A percentile compares a stretch with the other conserved stretches of the same genome.
Conservation (phyloP, 92 coral and sea anemone species). For the Paragorgia papillata region DNA sequence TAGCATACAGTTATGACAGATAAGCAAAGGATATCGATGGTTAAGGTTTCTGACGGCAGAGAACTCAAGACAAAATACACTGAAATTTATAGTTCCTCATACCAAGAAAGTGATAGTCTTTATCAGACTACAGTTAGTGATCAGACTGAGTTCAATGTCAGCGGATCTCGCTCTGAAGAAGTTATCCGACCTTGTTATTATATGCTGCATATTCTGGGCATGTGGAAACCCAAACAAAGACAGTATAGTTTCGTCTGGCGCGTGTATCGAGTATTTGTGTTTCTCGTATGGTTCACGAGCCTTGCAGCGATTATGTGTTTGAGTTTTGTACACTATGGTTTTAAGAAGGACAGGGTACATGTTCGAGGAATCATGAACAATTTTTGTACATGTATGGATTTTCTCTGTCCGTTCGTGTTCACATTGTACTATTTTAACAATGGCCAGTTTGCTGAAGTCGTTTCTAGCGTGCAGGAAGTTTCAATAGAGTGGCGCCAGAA, state of each 20-base stretch:
- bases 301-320: conserved; percentile 62
- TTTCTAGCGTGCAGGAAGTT: conserved; percentile 60
- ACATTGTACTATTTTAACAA: conserved; percentile 53
- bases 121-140: too few species aligned
- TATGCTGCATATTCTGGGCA: conserved; percentile 56
- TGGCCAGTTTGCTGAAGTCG: conserved; percentile 66
- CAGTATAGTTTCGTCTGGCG: conserved; percentile 48
- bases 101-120: too few species aligned
- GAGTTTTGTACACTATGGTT: conserved; percentile 74
- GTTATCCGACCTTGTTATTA: conserved; percentile 59
- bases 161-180: conserved; percentile 15
- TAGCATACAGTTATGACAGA: too few species aligned
- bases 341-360: conserved; percentile 39
- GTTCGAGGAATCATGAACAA: conserved; percentile 62
- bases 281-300: conserved; percentile 51
- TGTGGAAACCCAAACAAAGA: conserved; percentile 59
- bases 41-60: too few species aligned
- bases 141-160: too few species aligned
- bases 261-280: conserved; percentile 42
- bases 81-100: too few species aligned
- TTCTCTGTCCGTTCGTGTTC: conserved; percentile 63
- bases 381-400: conserved; percentile 51
- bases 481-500: conserved; percentile 43
- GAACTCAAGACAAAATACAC: too few species aligned
- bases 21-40: too few species aligned